These are phyloP conservation scores for Chiloscyllium plagiosum DNA, from an alignment of 2,113 vertebrate genomes.

Conservation along the genomic window DNA sequence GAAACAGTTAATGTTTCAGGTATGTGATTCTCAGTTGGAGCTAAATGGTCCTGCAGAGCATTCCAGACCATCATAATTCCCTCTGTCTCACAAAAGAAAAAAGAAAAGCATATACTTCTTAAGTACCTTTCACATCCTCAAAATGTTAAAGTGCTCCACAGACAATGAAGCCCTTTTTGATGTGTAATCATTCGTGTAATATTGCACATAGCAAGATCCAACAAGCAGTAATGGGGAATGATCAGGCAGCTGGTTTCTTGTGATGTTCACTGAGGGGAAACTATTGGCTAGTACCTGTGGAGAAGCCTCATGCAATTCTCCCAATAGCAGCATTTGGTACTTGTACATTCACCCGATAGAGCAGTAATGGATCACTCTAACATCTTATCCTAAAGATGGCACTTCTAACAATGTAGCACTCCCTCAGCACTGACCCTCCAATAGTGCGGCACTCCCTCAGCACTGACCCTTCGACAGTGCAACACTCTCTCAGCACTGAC, in stretches of 20 bases:
- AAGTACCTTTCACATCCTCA: neutral
- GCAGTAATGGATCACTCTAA: neutral
- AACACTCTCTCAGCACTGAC: neutral
- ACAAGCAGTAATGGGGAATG: neutral
- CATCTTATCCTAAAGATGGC: no score
- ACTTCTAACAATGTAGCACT: no score
- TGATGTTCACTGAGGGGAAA: neutral
- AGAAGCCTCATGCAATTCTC: neutral
- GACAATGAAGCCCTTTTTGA: neutral
- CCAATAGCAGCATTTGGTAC: neutral
- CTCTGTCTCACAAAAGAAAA: neutral
- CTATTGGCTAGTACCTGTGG: neutral
- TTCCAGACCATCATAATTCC: neutral
- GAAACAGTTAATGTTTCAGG: no score
- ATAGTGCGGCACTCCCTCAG: neutral
- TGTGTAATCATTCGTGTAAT: neutral
- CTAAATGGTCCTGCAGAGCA: no score
- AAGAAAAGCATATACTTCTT: neutral
- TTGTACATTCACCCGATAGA: neutral
- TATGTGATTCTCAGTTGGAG: no score
- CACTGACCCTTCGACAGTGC: neutral
- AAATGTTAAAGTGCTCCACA: neutral
- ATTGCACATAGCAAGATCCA: neutral
- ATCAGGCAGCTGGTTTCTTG: neutral
- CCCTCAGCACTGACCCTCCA: no score